Conservation (phyloP, 1,140 invertebrate genomes). For the Argopecten irradians region DNA sequence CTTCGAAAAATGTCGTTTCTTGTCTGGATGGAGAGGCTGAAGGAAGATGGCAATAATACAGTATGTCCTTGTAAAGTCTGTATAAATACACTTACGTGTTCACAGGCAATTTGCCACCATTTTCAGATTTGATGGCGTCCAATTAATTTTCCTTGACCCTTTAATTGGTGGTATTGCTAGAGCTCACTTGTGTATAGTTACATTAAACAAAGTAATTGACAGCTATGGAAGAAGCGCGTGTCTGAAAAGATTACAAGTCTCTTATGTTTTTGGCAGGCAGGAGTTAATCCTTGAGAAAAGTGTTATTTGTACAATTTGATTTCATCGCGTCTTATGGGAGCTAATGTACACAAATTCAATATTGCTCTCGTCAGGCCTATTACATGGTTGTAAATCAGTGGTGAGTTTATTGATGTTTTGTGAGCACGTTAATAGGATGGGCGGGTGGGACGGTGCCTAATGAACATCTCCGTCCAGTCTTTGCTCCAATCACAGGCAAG, state of each 20-base stretch:
- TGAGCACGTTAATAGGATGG: neutral
- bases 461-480: neutral
- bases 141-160: slow-evolving; percentile 17
- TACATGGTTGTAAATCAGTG: slow-evolving; percentile 21
- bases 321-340: slow-evolving; percentile 20
- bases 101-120: neutral
- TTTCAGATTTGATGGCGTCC: neutral
- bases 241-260: slow-evolving; percentile 22
- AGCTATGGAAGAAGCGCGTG: slow-evolving; percentile 6
- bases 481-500: neutral
- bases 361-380: slow-evolving; percentile 3
- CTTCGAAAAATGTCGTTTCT: neutral
- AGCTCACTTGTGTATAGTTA: slow-evolving; percentile 22
- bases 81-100: slow-evolving; percentile 16
- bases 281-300: slow-evolving; percentile 21
- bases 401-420: slow-evolving; percentile 10
- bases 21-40: neutral
- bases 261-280: slow-evolving; percentile 14
- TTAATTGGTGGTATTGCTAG: slow-evolving; percentile 4
- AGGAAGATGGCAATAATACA: neutral
- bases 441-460: neutral
- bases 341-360: slow-evolving; percentile 23
- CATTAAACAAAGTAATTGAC: slow-evolving; percentile 23
- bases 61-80: neutral
- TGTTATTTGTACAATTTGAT: slow-evolving; percentile 23